Conservation (phyloP, 2,113 vertebrate genomes). For the Sisor rabdophorus region DNA sequence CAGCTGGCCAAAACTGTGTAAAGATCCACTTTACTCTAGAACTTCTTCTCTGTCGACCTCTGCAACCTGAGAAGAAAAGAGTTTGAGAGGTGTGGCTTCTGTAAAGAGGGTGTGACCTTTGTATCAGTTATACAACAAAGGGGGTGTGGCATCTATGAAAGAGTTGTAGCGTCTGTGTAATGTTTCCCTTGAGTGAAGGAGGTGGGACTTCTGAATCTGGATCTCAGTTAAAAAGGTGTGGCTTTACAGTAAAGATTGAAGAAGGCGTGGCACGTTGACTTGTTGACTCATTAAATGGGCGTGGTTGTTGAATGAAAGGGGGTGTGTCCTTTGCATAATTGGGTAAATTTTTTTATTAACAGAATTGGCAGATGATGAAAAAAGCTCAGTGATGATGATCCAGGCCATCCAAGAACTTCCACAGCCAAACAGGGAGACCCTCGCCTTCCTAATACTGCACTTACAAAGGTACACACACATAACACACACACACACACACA, state of each 20-base stretch:
- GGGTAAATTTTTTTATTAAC: not conserved
- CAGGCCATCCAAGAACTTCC: constrained; percentile 73
- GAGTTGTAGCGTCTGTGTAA: not conserved
- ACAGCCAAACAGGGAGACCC: constrained; percentile 72
- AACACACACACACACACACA: not conserved
- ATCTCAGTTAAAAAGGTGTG: not conserved
- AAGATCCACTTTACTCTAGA: constrained; percentile 13
- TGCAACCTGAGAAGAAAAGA: not conserved
- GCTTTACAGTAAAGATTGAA: not conserved
- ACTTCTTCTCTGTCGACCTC: not conserved
- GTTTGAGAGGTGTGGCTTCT: not conserved
- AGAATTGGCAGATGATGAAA: constrained; percentile 69
- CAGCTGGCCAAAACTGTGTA: constrained; percentile 17
- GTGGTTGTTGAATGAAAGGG: not conserved
- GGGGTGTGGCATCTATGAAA: not conserved
- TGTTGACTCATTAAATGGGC: not conserved
- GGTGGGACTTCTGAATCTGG: not conserved
- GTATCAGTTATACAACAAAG: not conserved
- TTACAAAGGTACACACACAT: constrained; percentile 64
- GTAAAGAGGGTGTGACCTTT: not conserved
- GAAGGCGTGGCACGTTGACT: not conserved
- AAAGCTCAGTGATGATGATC: constrained; percentile 55
- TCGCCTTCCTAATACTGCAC: constrained; percentile 79
- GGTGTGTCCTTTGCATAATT: too few relatives aligned
- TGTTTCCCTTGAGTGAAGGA: not conserved